These are phyloP conservation scores for Centropus unirufus DNA, from an alignment of 2,113 vertebrate species.

Conservation along the genomic window DNA sequence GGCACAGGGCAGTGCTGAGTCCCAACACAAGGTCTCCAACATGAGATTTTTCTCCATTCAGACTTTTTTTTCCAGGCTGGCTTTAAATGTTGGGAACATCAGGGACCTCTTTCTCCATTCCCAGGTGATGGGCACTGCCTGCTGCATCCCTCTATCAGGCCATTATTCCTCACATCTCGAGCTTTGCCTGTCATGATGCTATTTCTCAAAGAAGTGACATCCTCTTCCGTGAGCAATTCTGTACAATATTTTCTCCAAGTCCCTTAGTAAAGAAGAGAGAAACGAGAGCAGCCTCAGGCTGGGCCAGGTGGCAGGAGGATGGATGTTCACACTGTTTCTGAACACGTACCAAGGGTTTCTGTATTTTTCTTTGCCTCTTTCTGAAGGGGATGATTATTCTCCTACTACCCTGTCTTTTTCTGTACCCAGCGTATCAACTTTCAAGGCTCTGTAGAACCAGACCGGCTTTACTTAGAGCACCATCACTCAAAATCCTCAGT, in stretches of 20 bases:
- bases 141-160: not conserved
- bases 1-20: not conserved
- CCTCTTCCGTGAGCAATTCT: not conserved
- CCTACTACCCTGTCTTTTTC: not conserved
- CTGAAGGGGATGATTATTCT: not conserved
- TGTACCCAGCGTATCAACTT: not conserved
- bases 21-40: not conserved
- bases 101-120: not conserved
- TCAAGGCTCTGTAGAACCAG: not conserved
- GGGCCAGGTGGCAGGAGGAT: not conserved
- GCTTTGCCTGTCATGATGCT: not conserved
- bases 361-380: not conserved
- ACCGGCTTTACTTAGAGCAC: not conserved
- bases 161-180: fast-evolving
- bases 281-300: not conserved
- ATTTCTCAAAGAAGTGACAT: not conserved
- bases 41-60: not conserved
- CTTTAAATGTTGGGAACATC: not conserved
- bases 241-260: not conserved
- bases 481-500: not conserved
- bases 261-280: not conserved
- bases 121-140: not conserved
- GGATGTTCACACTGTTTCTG: not conserved
- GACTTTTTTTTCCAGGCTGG: not conserved
- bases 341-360: fast-evolving